Conservation (phyloP, 2,113 vertebrate genomes). For the Cyphomyrus discorhynchus region DNA sequence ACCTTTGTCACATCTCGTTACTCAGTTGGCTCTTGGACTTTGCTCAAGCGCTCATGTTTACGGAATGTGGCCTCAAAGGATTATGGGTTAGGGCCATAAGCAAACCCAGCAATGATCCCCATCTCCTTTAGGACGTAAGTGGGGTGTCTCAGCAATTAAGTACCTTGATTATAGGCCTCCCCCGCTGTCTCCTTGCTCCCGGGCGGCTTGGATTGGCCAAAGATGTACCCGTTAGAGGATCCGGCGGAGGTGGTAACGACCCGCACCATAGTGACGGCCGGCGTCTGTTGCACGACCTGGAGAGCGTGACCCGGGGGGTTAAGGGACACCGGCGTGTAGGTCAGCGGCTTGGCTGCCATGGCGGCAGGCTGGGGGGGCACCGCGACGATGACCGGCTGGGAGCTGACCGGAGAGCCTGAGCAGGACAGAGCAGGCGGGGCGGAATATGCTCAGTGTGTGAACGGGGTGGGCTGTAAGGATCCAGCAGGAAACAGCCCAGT, state of each 20-base stretch:
- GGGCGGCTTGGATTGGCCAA: slow-evolving; percentile 61
- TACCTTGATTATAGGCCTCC: slow-evolving; percentile 60
- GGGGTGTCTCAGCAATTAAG: not conserved
- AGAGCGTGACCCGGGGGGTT: slow-evolving; percentile 75
- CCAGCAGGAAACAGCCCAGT: not conserved
- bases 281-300: slow-evolving; percentile 79
- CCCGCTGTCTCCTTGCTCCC: slow-evolving; percentile 53
- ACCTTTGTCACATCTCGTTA: not conserved
- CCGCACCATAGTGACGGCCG: slow-evolving; percentile 88
- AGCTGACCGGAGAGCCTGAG: slow-evolving; percentile 85
- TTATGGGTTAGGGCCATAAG: not conserved
- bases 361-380: slow-evolving; percentile 73
- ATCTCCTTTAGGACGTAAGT: not conserved
- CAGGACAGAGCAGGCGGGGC: not conserved
- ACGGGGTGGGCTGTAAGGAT: not conserved
- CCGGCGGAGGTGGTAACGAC: slow-evolving; percentile 75
- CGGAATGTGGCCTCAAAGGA: not conserved
- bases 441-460: not conserved
- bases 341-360: slow-evolving; percentile 73
- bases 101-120: not conserved
- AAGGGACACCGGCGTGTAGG: slow-evolving; percentile 79
- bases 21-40: not conserved
- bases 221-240: slow-evolving; percentile 83
- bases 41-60: not conserved
- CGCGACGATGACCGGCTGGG: slow-evolving; percentile 89